A percentile compares a stretch with the other conserved stretches of the same genome.
Conservation (phyloP, 2,888 invertebrate genomes). For the Meteorus cinctellus region DNA sequence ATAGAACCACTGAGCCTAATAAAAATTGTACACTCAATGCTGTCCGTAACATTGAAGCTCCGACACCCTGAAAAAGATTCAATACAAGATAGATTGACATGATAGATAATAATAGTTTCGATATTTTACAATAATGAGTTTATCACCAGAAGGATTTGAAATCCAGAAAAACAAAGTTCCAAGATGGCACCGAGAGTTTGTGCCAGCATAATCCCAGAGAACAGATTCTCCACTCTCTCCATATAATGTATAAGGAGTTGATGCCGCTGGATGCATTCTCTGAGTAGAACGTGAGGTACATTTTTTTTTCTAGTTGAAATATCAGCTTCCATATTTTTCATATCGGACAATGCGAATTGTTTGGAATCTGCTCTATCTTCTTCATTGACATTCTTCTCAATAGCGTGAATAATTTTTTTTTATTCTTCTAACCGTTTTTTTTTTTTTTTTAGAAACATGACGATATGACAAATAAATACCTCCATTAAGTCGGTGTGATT, state of each 20-base stretch:
- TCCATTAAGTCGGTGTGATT: too few relatives aligned
- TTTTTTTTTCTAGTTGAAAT: background rate
- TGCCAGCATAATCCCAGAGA: slow-evolving; percentile 47
- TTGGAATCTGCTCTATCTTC: too few relatives aligned
- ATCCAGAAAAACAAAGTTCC: slow-evolving; percentile 50
- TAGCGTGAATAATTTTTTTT: too few relatives aligned
- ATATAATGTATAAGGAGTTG: slow-evolving; percentile 47
- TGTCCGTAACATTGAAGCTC: background rate
- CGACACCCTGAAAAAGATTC: background rate
- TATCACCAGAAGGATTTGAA: slow-evolving; percentile 50
- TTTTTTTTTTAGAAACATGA: too few relatives aligned
- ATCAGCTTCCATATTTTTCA: background rate
- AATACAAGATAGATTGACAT: too few relatives aligned
- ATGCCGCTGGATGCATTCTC: slow-evolving; percentile 48
- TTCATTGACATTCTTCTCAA: too few relatives aligned
- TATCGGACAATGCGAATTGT: background rate
- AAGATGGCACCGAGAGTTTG: slow-evolving; percentile 46
- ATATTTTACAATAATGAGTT: too few relatives aligned
- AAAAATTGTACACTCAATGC: background rate
- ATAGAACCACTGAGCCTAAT: slow-evolving; percentile 30
- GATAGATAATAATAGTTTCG: too few relatives aligned
- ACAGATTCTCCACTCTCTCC: slow-evolving; percentile 46
- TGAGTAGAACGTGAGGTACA: slow-evolving; percentile 38
- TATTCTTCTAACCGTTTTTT: too few relatives aligned
- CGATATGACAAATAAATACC: too few relatives aligned